phyloP scores from a whole-genome alignment of 2,888 invertebrate species.

The Thyatira batis region DNA sequence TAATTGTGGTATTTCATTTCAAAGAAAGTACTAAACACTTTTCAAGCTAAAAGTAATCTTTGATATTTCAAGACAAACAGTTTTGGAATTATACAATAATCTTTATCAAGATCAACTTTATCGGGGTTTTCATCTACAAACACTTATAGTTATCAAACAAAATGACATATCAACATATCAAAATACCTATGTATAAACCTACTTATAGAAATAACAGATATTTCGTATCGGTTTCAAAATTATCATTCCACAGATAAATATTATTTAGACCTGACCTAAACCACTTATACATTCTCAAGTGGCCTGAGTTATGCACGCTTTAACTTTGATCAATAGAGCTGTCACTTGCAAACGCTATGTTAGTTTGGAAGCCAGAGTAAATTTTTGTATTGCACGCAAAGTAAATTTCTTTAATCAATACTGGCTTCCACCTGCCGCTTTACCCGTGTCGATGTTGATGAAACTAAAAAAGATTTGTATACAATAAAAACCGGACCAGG shows the following conservation, averaged over 20 bases:
- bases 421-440: no score
- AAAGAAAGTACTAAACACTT: no score
- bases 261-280: neutral
- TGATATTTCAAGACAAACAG: neutral
- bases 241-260: neutral
- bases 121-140: neutral
- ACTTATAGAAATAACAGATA: neutral
- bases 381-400: neutral
- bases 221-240: neutral
- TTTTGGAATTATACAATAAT: neutral
- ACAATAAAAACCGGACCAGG: no score
- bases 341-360: neutral
- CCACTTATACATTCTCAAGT: neutral
- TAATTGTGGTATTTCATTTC: no score
- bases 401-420: no score
- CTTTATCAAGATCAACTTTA: neutral
- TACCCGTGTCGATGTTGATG: no score
- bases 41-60: neutral
- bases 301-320: neutral
- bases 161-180: neutral
- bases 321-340: neutral
- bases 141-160: neutral
- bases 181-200: neutral
- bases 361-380: neutral
- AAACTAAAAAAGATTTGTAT: no score